phyloP scores from a whole-genome alignment of 2,797 vertebrate genomes.

The Myripristis jacobus region DNA sequence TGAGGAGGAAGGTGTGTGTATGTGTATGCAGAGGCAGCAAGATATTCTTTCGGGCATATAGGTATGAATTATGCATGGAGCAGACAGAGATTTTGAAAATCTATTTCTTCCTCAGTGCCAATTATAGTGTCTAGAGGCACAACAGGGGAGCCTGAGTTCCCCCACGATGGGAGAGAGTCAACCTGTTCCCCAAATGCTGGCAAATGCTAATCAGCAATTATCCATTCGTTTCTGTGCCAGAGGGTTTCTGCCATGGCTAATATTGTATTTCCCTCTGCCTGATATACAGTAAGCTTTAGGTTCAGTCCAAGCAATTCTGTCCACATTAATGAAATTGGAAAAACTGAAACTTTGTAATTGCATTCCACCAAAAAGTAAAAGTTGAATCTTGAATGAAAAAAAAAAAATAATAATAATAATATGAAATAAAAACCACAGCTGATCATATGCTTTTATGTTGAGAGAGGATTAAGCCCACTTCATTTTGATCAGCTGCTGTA shows the following conservation, averaged over 20 bases:
- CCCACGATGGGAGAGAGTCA: slow-evolving; percentile 65
- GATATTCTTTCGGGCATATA: slow-evolving; percentile 72
- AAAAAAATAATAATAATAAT: background rate
- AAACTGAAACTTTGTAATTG: slow-evolving; percentile 10
- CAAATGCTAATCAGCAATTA: slow-evolving; percentile 80
- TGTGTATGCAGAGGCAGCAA: slow-evolving; percentile 57
- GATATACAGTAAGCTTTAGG: slow-evolving; percentile 39
- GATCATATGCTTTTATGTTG: background rate
- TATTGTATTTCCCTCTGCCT: slow-evolving; percentile 50
- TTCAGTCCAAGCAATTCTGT: slow-evolving; percentile 25
- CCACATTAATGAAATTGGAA: slow-evolving; percentile 11
- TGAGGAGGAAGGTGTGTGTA: slow-evolving; percentile 34
- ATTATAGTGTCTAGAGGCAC: slow-evolving; percentile 77
- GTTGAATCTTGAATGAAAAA: background rate
- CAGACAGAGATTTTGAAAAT: slow-evolving; percentile 75
- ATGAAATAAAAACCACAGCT: background rate
- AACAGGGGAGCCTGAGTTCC: slow-evolving; percentile 68
- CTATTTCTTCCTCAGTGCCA: slow-evolving; percentile 78
- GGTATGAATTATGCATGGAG: slow-evolving; percentile 79
- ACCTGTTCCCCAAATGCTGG: slow-evolving; percentile 69
- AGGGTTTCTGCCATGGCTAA: slow-evolving; percentile 53
- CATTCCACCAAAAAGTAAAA: background rate
- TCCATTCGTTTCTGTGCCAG: slow-evolving; percentile 63
- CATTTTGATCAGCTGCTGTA: too few relatives aligned
- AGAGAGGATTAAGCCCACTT: too few relatives aligned